Evolutionary conservation across 2,113 vertebrate genomes (phyloP).

Genomic region (Phocoena phocoena): DNA sequence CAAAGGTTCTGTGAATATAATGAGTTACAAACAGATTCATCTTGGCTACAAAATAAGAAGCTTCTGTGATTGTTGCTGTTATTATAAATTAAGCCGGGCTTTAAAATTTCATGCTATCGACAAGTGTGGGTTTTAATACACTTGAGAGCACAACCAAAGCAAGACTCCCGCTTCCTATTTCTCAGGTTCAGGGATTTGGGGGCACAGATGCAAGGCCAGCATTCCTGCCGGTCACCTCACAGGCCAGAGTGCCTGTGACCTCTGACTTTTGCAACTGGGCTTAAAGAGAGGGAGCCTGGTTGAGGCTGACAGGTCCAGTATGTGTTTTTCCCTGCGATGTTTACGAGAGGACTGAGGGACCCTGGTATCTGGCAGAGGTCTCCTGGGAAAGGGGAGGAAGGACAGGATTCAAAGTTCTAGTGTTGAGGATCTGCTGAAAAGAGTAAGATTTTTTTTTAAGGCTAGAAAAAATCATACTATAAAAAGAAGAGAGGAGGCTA

Average conservation of each 20-base stretch:
- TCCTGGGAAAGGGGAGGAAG: neutral
- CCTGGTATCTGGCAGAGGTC: neutral
- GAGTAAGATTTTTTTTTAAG: neutral
- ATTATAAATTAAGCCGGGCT: conserved; percentile 46
- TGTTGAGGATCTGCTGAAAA: neutral
- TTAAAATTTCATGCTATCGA: neutral
- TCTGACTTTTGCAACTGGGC: neutral
- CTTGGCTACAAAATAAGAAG: conserved; percentile 48
- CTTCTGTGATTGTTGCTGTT: conserved; percentile 39
- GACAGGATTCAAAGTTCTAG: neutral
- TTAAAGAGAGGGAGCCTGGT: neutral
- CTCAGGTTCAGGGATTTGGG: neutral
- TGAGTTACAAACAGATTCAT: conserved; percentile 46
- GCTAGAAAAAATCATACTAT: neutral
- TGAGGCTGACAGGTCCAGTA: neutral
- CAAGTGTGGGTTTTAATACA: neutral
- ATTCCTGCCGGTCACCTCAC: neutral
- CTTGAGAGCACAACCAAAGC: neutral
- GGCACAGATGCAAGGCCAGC: neutral
- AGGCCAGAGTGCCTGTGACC: neutral
- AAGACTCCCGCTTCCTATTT: neutral
- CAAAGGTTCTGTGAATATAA: conserved; percentile 39
- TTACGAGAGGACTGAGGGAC: neutral
- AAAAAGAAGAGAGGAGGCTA: neutral
- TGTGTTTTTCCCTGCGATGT: neutral